These are phyloP conservation scores for Nasonia vitripennis DNA, from an alignment of 1,140 invertebrate genomes.

Conservation along the genomic window DNA sequence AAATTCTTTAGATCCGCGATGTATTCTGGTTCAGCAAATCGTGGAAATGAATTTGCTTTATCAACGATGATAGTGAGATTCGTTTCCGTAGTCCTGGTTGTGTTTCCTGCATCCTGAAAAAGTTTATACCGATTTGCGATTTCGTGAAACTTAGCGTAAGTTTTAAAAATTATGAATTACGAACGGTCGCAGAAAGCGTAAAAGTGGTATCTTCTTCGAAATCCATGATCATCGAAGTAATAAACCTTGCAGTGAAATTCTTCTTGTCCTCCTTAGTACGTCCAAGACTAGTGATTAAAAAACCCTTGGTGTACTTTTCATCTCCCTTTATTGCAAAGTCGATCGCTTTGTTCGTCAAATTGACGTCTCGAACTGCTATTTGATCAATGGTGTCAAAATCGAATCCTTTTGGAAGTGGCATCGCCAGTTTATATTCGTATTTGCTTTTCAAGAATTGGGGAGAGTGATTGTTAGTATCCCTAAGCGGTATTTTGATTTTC, in stretches of 20 bases:
- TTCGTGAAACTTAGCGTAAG: not conserved
- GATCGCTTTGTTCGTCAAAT: slow-evolving; percentile 11
- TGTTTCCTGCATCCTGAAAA: slow-evolving; percentile 28
- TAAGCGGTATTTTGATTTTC: not conserved
- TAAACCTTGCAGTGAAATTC: not conserved
- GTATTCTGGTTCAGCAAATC: slow-evolving; percentile 36
- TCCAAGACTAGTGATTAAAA: not conserved
- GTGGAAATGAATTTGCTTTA: slow-evolving; percentile 23
- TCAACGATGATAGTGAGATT: slow-evolving; percentile 16
- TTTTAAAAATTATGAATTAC: not conserved
- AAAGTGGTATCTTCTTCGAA: not conserved
- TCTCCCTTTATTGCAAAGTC: not conserved
- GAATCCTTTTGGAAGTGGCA: slow-evolving; percentile 14
- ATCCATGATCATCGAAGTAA: not conserved
- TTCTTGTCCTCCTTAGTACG: not conserved
- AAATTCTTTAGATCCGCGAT: slow-evolving; percentile 11
- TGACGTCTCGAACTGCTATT: not conserved
- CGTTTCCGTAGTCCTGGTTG: not conserved
- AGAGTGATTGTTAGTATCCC: slow-evolving; percentile 18
- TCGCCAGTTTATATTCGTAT: not conserved
- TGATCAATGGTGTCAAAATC: not conserved
- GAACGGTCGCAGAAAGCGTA: not conserved
- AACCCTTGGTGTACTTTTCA: not conserved
- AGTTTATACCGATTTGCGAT: not conserved
- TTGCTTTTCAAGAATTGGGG: not conserved